These are phyloP conservation scores for Halocynthia aurantium DNA, from an alignment of 23 tunicate species.

Conservation along the genomic window DNA sequence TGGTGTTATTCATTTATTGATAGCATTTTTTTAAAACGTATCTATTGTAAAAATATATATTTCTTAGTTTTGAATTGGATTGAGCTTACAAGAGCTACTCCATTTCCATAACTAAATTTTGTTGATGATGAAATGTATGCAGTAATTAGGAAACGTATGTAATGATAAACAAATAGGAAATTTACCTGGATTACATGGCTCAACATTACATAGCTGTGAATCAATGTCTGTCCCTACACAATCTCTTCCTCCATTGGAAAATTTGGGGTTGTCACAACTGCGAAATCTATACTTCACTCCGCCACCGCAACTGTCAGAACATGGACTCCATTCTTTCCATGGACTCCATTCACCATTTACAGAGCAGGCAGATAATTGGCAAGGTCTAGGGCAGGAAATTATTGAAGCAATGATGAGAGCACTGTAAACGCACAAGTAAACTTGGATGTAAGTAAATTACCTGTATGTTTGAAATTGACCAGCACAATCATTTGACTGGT, in stretches of 20 bases:
- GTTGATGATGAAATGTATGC: neutral
- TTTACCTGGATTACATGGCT: slow-evolving; percentile 59
- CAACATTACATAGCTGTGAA: slow-evolving; percentile 36
- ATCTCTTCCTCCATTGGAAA: slow-evolving; percentile 58
- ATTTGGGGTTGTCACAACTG: slow-evolving; percentile 44
- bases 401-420: neutral
- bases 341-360: slow-evolving; percentile 46
- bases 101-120: neutral
- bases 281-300: slow-evolving; percentile 41
- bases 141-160: neutral
- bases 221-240: slow-evolving; percentile 53
- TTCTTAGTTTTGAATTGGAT: neutral
- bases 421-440: neutral
- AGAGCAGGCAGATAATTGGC: slow-evolving; percentile 42
- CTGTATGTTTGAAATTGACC: slow-evolving; percentile 50
- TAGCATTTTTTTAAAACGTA: neutral
- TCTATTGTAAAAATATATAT: neutral
- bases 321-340: slow-evolving; percentile 73
- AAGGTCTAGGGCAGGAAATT: slow-evolving; percentile 27
- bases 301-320: slow-evolving; percentile 68
- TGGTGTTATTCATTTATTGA: too few relatives aligned
- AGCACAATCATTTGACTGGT: slow-evolving; percentile 2
- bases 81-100: neutral
- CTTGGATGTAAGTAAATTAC: slow-evolving; percentile 2
- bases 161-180: neutral